These are phyloP conservation scores for Aphidius gifuensis DNA, from an alignment of 1,140 invertebrate species.

Conservation along the genomic window DNA sequence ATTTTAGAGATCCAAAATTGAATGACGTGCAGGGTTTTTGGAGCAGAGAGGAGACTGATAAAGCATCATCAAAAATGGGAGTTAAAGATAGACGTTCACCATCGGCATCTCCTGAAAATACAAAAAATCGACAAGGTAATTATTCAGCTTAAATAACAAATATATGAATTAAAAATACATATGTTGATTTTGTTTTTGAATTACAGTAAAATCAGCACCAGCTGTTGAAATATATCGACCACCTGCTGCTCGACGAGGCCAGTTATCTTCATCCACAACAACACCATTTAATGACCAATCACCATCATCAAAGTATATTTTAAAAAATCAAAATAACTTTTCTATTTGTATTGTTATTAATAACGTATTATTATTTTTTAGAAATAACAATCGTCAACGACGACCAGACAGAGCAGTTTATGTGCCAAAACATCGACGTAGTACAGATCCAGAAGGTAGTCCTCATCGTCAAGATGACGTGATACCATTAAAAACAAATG, in stretches of 20 bases:
- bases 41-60: constrained; percentile 18
- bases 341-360: constrained; percentile 11
- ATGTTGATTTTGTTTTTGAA: background rate
- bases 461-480: constrained; percentile 15
- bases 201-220: constrained; percentile 43
- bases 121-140: constrained; percentile 43
- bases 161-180: no score
- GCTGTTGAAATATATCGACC: constrained; percentile 50
- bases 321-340: background rate
- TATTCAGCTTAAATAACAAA: background rate
- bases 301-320: constrained; percentile 7
- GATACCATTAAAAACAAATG: background rate
- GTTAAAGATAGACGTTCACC: constrained; percentile 39
- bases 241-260: constrained; percentile 44
- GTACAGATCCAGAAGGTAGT: constrained; percentile 48
- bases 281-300: background rate
- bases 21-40: constrained; percentile 33
- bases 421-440: constrained; percentile 68
- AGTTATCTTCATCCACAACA: constrained; percentile 7
- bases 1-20: constrained; percentile 36
- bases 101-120: constrained; percentile 40
- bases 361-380: constrained; percentile 23
- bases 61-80: constrained; percentile 36
- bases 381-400: constrained; percentile 50
- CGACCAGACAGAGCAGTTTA: constrained; percentile 76